A percentile compares a stretch with the other conserved stretches of the same genome.
Evolutionary conservation across 2,113 vertebrate genomes (phyloP).

Genomic region (Boulengerochromis microlepis): DNA sequence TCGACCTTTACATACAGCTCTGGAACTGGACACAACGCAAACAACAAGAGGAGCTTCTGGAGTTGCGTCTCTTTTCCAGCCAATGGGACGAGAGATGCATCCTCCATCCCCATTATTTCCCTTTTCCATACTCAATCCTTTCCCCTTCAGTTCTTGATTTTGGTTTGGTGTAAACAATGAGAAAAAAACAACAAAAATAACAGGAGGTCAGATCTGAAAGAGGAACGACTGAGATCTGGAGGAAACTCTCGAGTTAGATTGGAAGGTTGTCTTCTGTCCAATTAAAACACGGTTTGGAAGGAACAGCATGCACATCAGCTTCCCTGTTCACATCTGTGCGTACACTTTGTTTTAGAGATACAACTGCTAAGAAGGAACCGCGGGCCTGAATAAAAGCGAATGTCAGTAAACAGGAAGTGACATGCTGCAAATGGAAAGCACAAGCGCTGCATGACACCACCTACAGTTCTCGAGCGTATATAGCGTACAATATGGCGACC

Average conservation of each 20-base stretch:
- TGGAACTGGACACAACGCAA: background rate
- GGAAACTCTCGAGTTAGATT: background rate
- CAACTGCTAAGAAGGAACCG: background rate
- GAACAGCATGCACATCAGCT: background rate
- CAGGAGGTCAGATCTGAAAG: background rate
- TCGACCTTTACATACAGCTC: background rate
- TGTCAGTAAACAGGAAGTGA: slow-evolving; percentile 17
- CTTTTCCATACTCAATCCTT: background rate
- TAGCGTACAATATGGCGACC: slow-evolving; percentile 10
- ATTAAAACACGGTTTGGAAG: background rate
- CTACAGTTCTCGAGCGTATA: background rate
- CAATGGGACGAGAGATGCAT: background rate
- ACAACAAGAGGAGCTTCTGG: background rate
- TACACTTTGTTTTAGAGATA: background rate
- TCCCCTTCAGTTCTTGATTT: slow-evolving; percentile 9
- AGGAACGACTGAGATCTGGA: background rate
- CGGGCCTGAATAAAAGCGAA: background rate
- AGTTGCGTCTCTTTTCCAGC: background rate
- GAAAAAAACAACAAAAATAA: background rate
- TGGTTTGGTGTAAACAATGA: slow-evolving; percentile 24
- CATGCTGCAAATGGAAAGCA: slow-evolving; percentile 30
- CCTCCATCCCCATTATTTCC: background rate
- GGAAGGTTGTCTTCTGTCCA: background rate
- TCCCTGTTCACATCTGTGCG: background rate
- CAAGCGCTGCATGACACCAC: background rate